Conservation (phyloP, 2,888 invertebrate genomes). For the Perdita meconis region DNA sequence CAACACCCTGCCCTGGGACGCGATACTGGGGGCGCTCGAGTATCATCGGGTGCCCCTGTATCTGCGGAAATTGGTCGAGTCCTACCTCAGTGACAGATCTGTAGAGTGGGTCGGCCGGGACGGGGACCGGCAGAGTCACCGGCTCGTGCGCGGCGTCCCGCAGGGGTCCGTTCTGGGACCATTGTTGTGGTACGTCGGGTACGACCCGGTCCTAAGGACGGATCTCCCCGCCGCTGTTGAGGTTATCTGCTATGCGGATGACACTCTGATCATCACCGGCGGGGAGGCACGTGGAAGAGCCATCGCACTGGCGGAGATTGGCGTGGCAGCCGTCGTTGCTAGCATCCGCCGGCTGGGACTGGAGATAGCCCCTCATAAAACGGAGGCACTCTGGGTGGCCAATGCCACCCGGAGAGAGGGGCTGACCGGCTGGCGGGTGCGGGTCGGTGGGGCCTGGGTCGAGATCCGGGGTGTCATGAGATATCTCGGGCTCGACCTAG, state of each 20-base stretch:
- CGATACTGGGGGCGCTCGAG: background rate
- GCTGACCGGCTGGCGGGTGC: background rate
- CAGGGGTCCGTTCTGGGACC: conserved; percentile 2
- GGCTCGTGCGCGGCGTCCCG: background rate
- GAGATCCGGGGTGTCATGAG: background rate
- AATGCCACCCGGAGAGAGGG: background rate
- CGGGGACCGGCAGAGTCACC: background rate
- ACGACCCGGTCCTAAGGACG: background rate
- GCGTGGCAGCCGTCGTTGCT: background rate
- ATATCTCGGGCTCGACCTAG: background rate
- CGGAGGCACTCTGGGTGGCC: background rate
- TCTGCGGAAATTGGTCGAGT: background rate
- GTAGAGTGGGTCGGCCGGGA: background rate
- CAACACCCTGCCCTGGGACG: background rate
- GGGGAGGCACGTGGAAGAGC: background rate
- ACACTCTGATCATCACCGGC: background rate
- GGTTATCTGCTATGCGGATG: background rate
- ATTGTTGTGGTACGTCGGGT: background rate
- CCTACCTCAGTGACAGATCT: background rate
- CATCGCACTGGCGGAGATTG: background rate
- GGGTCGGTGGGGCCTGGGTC: background rate
- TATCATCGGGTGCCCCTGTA: background rate
- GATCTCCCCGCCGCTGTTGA: background rate
- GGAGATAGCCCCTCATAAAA: background rate
- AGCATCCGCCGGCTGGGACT: background rate